Percentiles rank a stretch among this genome's conserved stretches.
Conservation (phyloP, 2,797 vertebrate species). For the Thaleichthys pacificus region DNA sequence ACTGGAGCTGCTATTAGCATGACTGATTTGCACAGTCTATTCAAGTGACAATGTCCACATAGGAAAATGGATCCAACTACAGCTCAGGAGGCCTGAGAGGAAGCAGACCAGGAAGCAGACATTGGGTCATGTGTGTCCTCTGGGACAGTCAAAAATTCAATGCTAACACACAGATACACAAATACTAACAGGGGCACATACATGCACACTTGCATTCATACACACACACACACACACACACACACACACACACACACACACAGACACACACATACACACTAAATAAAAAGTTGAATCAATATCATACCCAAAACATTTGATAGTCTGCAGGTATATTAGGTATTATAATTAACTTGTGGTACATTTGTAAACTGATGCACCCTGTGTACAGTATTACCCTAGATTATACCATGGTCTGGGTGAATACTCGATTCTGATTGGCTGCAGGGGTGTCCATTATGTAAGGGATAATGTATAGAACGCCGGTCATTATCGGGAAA, state of each 20-base stretch:
- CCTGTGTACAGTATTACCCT: no score
- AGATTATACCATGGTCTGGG: no score
- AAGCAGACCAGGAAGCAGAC: constrained; percentile 19
- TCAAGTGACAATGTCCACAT: constrained; percentile 24
- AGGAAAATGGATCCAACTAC: constrained; percentile 12
- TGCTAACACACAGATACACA: neutral
- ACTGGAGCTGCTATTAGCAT: constrained; percentile 21
- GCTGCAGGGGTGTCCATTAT: no score
- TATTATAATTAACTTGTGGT: no score
- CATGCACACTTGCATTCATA: neutral
- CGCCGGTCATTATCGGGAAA: no score
- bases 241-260: neutral
- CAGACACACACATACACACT: neutral
- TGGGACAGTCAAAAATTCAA: constrained; percentile 7
- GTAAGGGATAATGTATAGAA: no score
- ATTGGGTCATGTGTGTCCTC: neutral
- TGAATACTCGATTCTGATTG: no score
- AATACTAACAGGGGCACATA: neutral
- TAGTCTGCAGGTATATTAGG: no score
- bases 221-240: neutral
- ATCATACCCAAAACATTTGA: no score
- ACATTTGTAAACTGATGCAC: no score
- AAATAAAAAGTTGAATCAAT: no score
- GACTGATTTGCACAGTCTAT: constrained; percentile 20
- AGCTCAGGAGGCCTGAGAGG: constrained; percentile 7